These are phyloP conservation scores for Micropoecilia bifurca DNA, from an alignment of 2,797 vertebrate genomes.

Conservation along the genomic window DNA sequence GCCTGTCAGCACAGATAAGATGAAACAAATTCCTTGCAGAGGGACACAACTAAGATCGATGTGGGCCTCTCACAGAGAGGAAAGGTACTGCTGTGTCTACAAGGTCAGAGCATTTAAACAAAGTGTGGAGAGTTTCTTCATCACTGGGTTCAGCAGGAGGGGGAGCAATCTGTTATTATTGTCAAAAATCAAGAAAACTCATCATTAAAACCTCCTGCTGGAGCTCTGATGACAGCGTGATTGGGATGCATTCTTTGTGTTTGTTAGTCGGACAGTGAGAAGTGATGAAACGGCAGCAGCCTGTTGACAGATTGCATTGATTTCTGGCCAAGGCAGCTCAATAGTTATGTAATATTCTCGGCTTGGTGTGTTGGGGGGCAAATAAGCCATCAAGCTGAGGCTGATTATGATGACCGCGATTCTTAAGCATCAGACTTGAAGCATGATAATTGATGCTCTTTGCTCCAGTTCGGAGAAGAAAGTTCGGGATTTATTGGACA, in stretches of 20 bases:
- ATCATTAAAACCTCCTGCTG: background rate
- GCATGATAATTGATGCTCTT: background rate
- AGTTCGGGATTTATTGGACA: background rate
- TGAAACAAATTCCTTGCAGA: slow-evolving; percentile 60
- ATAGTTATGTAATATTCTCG: slow-evolving; percentile 60
- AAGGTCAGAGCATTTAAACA: slow-evolving; percentile 64
- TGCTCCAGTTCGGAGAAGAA: background rate
- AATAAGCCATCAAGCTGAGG: slow-evolving; percentile 42
- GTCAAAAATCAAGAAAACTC: slow-evolving; percentile 5
- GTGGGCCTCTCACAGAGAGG: slow-evolving; percentile 37
- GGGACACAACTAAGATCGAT: slow-evolving; percentile 67
- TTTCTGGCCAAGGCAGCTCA: slow-evolving; percentile 53
- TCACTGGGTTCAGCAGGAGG: background rate
- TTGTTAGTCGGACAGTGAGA: background rate
- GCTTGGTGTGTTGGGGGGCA: slow-evolving; percentile 13
- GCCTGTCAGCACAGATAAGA: slow-evolving; percentile 68
- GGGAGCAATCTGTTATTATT: background rate
- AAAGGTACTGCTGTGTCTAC: slow-evolving; percentile 47
- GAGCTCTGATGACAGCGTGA: slow-evolving; percentile 9
- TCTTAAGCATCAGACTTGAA: slow-evolving; percentile 7
- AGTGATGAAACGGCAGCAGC: slow-evolving; percentile 36
- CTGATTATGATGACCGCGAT: slow-evolving; percentile 38
- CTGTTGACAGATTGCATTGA: slow-evolving; percentile 62
- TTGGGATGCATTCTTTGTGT: background rate
- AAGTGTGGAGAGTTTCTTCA: slow-evolving; percentile 21